Percentiles rank a stretch among this genome's conserved stretches.
These are phyloP conservation scores for Bettongia penicillata DNA, from an alignment of 2,113 vertebrate species.

Conservation along the genomic window DNA sequence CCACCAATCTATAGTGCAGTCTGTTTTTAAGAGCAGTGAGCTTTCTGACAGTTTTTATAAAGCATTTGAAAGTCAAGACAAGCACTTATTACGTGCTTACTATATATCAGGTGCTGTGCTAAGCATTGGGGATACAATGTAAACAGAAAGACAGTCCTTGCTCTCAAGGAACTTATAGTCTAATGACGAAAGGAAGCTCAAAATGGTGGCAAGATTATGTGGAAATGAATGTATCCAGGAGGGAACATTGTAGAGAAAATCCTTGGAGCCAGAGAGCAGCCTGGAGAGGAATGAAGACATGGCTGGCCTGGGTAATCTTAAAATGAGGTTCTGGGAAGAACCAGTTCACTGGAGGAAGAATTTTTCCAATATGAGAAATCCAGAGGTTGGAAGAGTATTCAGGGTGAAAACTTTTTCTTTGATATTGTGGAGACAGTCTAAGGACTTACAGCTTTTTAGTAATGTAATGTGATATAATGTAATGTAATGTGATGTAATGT, in stretches of 20 bases:
- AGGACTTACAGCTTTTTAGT: background rate
- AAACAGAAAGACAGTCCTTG: background rate
- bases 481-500: background rate
- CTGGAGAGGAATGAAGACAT: background rate
- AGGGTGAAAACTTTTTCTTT: background rate
- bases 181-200: background rate
- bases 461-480: background rate
- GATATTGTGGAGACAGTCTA: background rate
- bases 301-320: background rate
- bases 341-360: background rate
- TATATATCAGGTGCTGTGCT: background rate
- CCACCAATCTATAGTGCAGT: background rate
- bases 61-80: background rate
- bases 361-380: background rate
- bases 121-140: background rate
- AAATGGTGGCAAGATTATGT: background rate
- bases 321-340: background rate
- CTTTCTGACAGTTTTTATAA: background rate
- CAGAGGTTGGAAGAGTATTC: background rate
- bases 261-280: background rate
- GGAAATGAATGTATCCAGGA: background rate
- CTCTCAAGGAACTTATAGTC: background rate
- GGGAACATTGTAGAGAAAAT: background rate
- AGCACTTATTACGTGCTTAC: background rate
- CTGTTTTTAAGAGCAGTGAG: background rate